Base-by-base conservation (phyloP, 2,113 vertebrate species). In the Microcebus jonahi region DNA sequence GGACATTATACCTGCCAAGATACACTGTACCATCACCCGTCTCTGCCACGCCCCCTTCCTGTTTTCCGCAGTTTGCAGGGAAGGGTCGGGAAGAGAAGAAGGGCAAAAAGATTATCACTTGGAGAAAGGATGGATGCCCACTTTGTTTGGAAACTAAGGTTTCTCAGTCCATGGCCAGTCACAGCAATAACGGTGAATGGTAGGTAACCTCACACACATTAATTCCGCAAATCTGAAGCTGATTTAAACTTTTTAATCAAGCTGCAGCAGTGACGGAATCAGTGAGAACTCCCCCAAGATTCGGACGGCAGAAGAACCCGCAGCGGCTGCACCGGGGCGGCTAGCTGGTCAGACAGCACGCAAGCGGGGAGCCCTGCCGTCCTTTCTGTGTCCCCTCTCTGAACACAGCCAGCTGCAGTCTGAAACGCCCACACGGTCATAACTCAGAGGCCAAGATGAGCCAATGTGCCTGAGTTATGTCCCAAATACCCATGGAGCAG, bases 11-110 rank as follows among this genome's bases (percentile, higher is more conserved):
- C 21, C 29, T 73, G 39, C 89, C 23, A 89, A 73, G 39, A 39
- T 4, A 9, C 6, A 18, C 0, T 57, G 15, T 42, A 2, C 25
- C 18, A 5, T 29, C 2, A 1, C 10, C 50, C 68, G 59, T 27
- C 48, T 61, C 31, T 14, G 0, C 6, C 10, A 17, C 0, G 15
- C 17, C 13, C 6, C 7, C 29, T 88, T 85, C 31, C 18, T 94
- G 55, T 34, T 75, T 67, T 70, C 75, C 79, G 39, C 57, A 94
- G 2, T 82, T 57, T 27, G 18, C 31, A 45, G 23, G 21, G 10
- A 85, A 89, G 48, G 75, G 3, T 61, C 27, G 34, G 36, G 77
- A 81, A 88, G 6, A 25, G 17, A 63, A 25, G 21, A 63, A 84
- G 14, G 29, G 5, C 31, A 13, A 27, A 88, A 45, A 31, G 4